Base-by-base conservation (phyloP, 2,888 invertebrate genomes). In the Charanyca ferruginea region DNA sequence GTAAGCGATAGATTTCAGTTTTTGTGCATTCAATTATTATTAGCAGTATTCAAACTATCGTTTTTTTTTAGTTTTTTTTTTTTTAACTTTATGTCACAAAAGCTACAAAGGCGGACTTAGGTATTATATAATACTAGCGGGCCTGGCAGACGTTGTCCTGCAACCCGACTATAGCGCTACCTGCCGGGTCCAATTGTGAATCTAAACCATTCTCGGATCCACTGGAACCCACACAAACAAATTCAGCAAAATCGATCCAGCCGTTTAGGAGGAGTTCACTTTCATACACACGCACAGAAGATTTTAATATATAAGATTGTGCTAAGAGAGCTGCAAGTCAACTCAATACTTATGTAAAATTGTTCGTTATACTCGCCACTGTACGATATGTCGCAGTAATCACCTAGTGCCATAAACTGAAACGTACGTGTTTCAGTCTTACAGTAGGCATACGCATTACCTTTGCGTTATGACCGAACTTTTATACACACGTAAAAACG, bases 401-500 rank as follows among this genome's bases (percentile, higher is more conserved):
- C 18, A 57, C 42, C 42, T 23, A 38, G 55, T 23, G 32, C 16
- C 20, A 7, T 38, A 25, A 28, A 41, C 25, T 25, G 2, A 20
- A 42, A 41, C 28, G 9, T 25, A 47, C 58, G 23, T 22, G 8
- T n/a, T 32, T 20, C 9, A 9, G 13, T 45, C 9, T 28, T n/a
- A 44, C 35, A 22, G 41, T 9, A 38, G 38, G 9, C 9, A 32
- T 45, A 42, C 8, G 9, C 4, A 38, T 16, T 45, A 28, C 23
- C 22, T 22, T 48, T 45, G n/a, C 23, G 16, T 57, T 25, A 41
- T 16, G 54, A 32, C 32, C 22, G 9, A 59, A 67, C 35, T 54
- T 44, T 51, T 42, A 41, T 51, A 52, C n/a, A 28, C 18, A 48
- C 52, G 16, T 32, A 59, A 28, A 45, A 60, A 42, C 25, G 22